Percentiles rank a stretch among this genome's conserved stretches.
phyloP scores from a whole-genome alignment of 1,140 invertebrate species.

The Oreohelix idahoensis region DNA sequence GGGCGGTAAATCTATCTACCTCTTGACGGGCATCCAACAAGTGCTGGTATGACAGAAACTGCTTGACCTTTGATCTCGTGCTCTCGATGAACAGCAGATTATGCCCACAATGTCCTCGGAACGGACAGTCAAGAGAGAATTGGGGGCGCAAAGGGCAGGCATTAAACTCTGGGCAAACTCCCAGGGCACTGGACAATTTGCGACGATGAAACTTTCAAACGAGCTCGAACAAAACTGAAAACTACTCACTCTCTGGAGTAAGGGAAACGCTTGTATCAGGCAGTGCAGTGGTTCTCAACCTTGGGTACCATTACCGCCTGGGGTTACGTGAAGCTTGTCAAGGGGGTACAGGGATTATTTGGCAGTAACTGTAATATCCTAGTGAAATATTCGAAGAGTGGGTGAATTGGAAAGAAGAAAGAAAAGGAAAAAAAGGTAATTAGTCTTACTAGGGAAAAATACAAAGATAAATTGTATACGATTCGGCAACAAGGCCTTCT shows the following conservation, averaged over 20 bases:
- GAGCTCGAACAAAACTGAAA: neutral
- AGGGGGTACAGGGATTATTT: no score
- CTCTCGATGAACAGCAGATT: slow-evolving; percentile 2
- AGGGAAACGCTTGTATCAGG: no score
- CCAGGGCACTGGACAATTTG: neutral
- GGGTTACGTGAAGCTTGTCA: no score
- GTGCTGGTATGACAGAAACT: slow-evolving; percentile 10
- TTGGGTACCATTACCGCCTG: no score
- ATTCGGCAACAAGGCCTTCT: no score
- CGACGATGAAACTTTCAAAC: neutral
- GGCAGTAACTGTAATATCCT: no score
- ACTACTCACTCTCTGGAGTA: neutral
- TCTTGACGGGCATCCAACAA: neutral
- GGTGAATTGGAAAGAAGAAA: no score
- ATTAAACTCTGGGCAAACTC: slow-evolving; percentile 9
- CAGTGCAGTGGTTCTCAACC: no score
- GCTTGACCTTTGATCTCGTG: slow-evolving; percentile 6
- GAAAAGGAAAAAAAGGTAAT: no score
- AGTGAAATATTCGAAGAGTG: no score
- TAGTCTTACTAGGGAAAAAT: no score
- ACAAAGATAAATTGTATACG: no score
- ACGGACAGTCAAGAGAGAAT: neutral
- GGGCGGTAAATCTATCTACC: slow-evolving; percentile 6
- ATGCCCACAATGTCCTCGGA: neutral
- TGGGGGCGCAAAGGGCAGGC: neutral